phyloP scores from a whole-genome alignment of 2,888 invertebrate species.

The Deilephila elpenor region DNA sequence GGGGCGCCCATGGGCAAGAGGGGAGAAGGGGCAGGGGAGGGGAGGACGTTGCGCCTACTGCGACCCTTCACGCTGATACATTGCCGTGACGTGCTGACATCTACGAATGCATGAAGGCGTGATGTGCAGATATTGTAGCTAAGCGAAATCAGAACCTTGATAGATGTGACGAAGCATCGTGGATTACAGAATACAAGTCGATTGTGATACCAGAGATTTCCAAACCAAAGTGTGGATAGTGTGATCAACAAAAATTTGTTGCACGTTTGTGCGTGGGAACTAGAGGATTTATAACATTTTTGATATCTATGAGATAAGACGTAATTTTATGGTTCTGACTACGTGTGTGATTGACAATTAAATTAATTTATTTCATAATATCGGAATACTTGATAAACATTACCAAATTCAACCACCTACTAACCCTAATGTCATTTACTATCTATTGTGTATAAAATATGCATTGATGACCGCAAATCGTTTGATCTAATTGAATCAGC shows the following conservation, averaged over 20 bases:
- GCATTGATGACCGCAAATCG: not conserved
- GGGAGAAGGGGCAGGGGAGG: not conserved
- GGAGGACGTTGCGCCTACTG: conserved; percentile 34
- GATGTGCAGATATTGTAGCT: not conserved
- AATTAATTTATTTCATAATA: too few species aligned
- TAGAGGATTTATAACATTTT: too few species aligned
- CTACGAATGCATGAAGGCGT: conserved; percentile 14
- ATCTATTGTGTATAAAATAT: not conserved
- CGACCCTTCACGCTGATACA: conserved; percentile 28
- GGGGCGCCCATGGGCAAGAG: not conserved
- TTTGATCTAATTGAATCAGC: conserved; percentile 10
- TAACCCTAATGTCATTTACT: not conserved
- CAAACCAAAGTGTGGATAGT: too few species aligned
- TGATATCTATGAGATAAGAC: too few species aligned
- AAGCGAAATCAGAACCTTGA: not conserved
- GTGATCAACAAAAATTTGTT: too few species aligned
- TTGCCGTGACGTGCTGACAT: conserved; percentile 29
- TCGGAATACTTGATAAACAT: too few species aligned
- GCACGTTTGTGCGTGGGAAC: too few species aligned
- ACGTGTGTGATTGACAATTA: too few species aligned
- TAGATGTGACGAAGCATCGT: not conserved
- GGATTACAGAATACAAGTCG: too few species aligned
- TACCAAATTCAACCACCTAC: too few species aligned
- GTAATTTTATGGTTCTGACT: too few species aligned
- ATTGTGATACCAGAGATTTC: too few species aligned